Evolutionary conservation across 2,888 invertebrate species (phyloP), one percentile per base, ranked within the genome.

Genomic region (Trachelus tabidus): DNA sequence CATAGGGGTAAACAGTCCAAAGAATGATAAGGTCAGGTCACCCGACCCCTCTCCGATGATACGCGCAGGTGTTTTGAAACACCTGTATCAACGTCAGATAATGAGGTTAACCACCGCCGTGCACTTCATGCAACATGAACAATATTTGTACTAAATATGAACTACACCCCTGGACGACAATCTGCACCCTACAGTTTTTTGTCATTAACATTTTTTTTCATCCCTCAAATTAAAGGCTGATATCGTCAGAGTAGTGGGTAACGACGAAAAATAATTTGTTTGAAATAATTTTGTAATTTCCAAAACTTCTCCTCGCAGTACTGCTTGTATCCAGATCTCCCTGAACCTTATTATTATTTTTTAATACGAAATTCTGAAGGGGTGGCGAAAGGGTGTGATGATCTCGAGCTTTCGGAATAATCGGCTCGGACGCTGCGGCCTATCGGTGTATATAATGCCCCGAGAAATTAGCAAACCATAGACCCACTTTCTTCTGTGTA

Each of bases 391-490:
- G 87, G 88, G 89, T 85, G 89, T 81, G 88, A 89, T 88, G 83
- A 83, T 84, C 81, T 85, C 82, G 80, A 81, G 82, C 80, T 83
- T 84, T 85, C 85, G 84, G 79, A 79, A 79, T 89, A 89, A 89
- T 89, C 89, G 87, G 85, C 85, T 89, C 83, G 84, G 84, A 85
- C 88, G 86, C 86, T 84, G 86, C 82, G 85, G 83, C 40, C 40
- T 56, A 56, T 56, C 84, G 84, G 33, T 76, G 33, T 37, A 15
- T 81, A 85, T 82, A 86, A 87, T 86, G 86, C 85, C 84, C 85
- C 3, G 85, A 87, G 87, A 89, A 90, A 89, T 90, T 89, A 89
- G 89, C 87, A 89, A 87, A 86, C 87, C 89, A 87, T 89, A 86
- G 85, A 87, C 83, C 82, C 82, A 81, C 78, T 79, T 56, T 56